Evolutionary conservation across 2,888 invertebrate species (phyloP).

Genomic region (Acanthosepion pharaonis): DNA sequence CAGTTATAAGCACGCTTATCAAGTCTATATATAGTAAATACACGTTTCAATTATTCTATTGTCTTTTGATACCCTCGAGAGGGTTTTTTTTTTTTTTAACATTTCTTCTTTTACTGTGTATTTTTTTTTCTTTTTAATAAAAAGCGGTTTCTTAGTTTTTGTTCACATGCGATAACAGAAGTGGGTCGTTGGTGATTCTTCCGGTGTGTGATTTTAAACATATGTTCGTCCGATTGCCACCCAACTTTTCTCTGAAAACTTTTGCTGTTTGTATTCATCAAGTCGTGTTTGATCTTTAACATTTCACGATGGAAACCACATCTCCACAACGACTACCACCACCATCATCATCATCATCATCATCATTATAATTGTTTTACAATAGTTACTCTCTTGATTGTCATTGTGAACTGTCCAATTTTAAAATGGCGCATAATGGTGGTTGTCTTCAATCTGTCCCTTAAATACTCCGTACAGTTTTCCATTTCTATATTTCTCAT

Average conservation of each 20-base stretch:
- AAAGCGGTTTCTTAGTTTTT: not conserved
- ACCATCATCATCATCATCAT: not conserved
- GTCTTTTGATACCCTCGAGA: not conserved
- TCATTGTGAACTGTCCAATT: too few species aligned
- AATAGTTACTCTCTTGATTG: too few species aligned
- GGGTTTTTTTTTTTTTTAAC: not conserved
- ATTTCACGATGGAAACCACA: not conserved
- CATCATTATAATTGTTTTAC: not conserved
- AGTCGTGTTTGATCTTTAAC: not conserved
- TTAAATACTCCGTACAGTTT: too few species aligned
- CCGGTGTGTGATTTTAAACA: conserved; percentile 7
- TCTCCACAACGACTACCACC: not conserved
- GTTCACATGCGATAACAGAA: not conserved
- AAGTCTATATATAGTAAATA: not conserved
- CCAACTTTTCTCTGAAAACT: not conserved
- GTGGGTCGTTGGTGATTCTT: conserved; percentile 33
- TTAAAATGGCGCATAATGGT: too few species aligned
- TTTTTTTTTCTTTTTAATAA: not conserved
- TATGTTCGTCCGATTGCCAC: not conserved
- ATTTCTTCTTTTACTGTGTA: not conserved
- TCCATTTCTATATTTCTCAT: too few species aligned
- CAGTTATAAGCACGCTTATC: not conserved
- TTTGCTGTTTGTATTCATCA: not conserved
- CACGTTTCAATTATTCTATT: not conserved
- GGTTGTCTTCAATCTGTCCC: too few species aligned